Evolutionary conservation across 2,888 invertebrate species (phyloP), one percentile per base, ranked within the genome.

Genomic region (Agrochola lota): DNA sequence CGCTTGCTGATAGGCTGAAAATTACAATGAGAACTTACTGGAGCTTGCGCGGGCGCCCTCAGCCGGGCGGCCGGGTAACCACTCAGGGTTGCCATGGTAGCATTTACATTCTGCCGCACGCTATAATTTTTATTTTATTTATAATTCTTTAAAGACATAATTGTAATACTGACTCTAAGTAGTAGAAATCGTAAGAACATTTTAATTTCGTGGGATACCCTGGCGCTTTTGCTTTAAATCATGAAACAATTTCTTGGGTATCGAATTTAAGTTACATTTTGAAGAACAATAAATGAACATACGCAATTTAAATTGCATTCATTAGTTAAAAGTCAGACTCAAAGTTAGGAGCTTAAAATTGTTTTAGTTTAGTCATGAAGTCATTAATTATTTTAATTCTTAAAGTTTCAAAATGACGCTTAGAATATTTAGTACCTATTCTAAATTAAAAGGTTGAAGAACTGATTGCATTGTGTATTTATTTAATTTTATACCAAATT

Each of bases 231-330:
- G 23, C 52, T 9, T 6, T 52, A 40, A 40, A 46, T 46, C 9
- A 20, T 43, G 3, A 26, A 78, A 0, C 17, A 55, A 15, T 43
- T 11, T 66, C 20, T 57, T 40, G 5, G 11, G 6, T 26, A 35
- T 49, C n/a, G 7, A 64, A 40, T 49, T 52, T 17, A 30, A 30
- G 26, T 52, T 8, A 52, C 1, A 81, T 30, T 73, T 49, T 46
- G 9, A 20, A 52, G 52, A 52, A 8, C 52, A 52, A 40, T 8
- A 8, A n/a, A 20, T 55, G 9, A 60, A 55, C 46, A 49, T 74
- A 40, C 73, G 40, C 26, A 68, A 74, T 75, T 81, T 68, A 75
- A 82, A 82, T 75, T 40, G 26, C 67, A 76, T 75, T 68, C 35
- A 74, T 74, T 55, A 60, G n/a, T 57, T 74, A 4, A n/a, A 55